These are phyloP conservation scores for Nothocercus nigrocapillus DNA, from an alignment of 2,113 vertebrate genomes.

Conservation along the genomic window DNA sequence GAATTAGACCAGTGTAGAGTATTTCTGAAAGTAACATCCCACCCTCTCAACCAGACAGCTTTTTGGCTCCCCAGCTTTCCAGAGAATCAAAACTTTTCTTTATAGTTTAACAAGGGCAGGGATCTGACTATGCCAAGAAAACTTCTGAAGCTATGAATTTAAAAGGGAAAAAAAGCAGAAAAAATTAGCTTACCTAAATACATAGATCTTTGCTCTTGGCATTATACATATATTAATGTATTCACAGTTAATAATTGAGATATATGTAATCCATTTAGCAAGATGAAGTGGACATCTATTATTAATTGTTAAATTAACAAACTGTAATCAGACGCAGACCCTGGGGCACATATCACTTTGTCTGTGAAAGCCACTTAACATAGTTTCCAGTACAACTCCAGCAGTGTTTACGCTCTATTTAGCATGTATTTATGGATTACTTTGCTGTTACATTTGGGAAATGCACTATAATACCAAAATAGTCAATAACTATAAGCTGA, in stretches of 20 bases:
- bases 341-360: background rate
- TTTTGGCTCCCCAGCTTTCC: background rate
- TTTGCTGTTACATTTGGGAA: background rate
- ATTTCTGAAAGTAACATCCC: fast-evolving
- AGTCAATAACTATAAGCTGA: background rate
- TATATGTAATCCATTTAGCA: background rate
- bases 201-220: background rate
- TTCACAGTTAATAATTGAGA: background rate
- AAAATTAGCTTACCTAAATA: background rate
- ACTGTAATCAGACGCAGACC: background rate
- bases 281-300: background rate
- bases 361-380: background rate
- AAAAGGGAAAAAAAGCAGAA: background rate
- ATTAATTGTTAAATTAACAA: constrained; percentile 57
- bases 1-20: background rate
- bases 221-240: background rate
- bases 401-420: background rate
- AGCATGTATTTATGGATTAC: background rate
- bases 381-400: background rate
- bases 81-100: background rate
- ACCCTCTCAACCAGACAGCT: background rate
- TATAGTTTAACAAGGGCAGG: background rate
- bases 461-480: background rate
- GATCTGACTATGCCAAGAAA: background rate
- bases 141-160: background rate